A percentile compares a stretch with the other conserved stretches of the same genome.
phyloP scores from a whole-genome alignment of 2,888 invertebrate genomes.

The Ramazzottius varieornatus region DNA sequence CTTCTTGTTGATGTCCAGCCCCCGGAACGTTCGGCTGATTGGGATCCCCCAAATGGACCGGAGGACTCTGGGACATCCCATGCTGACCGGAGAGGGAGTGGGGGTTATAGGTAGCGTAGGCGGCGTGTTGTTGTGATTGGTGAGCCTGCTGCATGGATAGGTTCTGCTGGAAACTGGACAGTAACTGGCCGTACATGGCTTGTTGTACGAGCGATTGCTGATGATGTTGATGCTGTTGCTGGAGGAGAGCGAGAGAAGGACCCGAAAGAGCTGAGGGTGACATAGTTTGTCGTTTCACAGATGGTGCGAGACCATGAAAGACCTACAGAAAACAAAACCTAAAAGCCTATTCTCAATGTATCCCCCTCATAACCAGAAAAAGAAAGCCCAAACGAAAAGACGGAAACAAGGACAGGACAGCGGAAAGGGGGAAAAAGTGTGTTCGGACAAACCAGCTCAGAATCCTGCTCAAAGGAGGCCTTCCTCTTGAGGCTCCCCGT shows the following conservation, averaged over 20 bases:
- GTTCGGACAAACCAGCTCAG: background rate
- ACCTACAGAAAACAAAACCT: background rate
- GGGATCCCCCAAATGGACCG: no score
- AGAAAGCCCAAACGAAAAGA: no score
- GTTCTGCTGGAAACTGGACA: background rate
- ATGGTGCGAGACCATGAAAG: slow-evolving; percentile 3
- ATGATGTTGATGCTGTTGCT: background rate
- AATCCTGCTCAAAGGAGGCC: background rate
- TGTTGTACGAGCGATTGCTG: background rate
- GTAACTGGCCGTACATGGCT: background rate
- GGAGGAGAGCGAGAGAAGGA: background rate
- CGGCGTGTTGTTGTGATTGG: no score
- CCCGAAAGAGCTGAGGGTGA: slow-evolving; percentile 1
- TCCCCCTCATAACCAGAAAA: no score
- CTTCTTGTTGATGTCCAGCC: no score
- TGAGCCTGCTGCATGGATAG: slow-evolving; percentile 1
- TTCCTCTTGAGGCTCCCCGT: background rate
- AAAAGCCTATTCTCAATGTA: background rate
- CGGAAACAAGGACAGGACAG: no score
- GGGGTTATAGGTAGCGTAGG: no score
- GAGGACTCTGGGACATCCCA: no score
- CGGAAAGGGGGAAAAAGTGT: no score
- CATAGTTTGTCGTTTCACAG: slow-evolving; percentile 1
- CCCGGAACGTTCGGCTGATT: no score
- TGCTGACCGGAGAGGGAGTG: no score